phyloP scores from a whole-genome alignment of 2,888 invertebrate species.

The Diachrysia chrysitis region DNA sequence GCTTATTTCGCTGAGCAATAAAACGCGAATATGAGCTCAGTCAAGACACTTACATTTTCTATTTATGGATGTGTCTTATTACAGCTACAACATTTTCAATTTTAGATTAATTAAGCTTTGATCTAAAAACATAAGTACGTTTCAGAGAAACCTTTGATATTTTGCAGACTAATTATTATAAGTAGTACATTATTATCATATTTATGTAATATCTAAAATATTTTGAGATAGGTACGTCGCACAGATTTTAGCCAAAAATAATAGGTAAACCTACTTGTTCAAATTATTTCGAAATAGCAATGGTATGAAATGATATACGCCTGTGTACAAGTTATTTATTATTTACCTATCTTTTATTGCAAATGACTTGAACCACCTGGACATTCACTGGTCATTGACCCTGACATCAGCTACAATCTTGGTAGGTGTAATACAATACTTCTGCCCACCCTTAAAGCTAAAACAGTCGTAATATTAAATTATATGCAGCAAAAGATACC shows the following conservation, averaged over 20 bases:
- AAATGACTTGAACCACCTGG: too few species aligned
- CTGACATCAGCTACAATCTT: not conserved
- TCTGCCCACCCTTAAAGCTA: not conserved
- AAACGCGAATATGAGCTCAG: slow-evolving; percentile 24
- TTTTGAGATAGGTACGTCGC: not conserved
- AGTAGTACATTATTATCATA: not conserved
- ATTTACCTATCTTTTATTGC: too few species aligned
- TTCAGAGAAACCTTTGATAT: not conserved
- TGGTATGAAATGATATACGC: too few species aligned
- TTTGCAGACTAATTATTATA: not conserved
- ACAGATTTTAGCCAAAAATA: too few species aligned
- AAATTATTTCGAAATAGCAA: too few species aligned
- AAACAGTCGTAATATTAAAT: not conserved
- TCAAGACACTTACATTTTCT: slow-evolving; percentile 8
- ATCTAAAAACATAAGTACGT: slow-evolving; percentile 30
- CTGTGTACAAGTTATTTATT: too few species aligned
- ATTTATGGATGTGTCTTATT: slow-evolving; percentile 40
- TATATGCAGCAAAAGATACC: not conserved
- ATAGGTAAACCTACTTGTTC: too few species aligned
- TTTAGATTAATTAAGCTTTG: slow-evolving; percentile 40
- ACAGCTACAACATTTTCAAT: slow-evolving; percentile 26
- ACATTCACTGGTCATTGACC: not conserved
- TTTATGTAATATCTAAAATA: not conserved
- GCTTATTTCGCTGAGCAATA: slow-evolving; percentile 20
- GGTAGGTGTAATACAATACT: slow-evolving; percentile 3